Percentiles rank a stretch among this genome's conserved stretches.
Conservation (phyloP, 2,797 vertebrate genomes). For the Gallinago stenura region DNA sequence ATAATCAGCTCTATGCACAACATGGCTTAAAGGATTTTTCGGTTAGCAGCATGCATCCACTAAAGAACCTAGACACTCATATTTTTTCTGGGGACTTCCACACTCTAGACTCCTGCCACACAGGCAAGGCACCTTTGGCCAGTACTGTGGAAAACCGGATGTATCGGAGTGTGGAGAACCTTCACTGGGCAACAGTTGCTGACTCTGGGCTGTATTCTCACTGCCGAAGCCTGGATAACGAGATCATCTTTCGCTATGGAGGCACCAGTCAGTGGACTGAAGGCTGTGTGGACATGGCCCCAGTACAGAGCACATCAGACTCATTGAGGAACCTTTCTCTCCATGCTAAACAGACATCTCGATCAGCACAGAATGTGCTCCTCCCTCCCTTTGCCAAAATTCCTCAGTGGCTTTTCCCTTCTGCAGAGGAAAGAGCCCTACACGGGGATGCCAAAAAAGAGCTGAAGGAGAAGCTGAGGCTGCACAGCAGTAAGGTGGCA, state of each 20-base stretch:
- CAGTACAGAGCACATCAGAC: constrained; percentile 66
- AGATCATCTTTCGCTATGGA: constrained; percentile 84
- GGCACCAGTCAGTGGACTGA: constrained; percentile 84
- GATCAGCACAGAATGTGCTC: constrained; percentile 75
- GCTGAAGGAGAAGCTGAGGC: constrained; percentile 87
- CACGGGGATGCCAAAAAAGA: constrained; percentile 80
- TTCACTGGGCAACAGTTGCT: constrained; percentile 82
- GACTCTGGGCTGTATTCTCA: constrained; percentile 80
- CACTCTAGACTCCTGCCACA: constrained; percentile 13
- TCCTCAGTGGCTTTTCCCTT: constrained; percentile 84
- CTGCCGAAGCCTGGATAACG: constrained; percentile 84
- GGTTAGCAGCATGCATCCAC: constrained; percentile 76
- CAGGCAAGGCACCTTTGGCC: constrained; percentile 38
- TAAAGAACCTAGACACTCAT: constrained; percentile 74
- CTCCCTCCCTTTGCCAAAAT: constrained; percentile 78
- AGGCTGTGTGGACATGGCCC: constrained; percentile 74
- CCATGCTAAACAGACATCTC: constrained; percentile 68
- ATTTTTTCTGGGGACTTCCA: constrained; percentile 50
- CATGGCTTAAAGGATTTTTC: constrained; percentile 85
- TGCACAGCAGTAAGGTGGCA: constrained; percentile 82
- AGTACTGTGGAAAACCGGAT: constrained; percentile 76
- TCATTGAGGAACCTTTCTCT: constrained; percentile 76
- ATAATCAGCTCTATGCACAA: constrained; percentile 83
- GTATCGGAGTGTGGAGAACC: constrained; percentile 91
- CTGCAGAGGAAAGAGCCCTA: constrained; percentile 79